These are phyloP conservation scores for Myiotriccus ornatus DNA, from an alignment of 2,797 vertebrate genomes.

Conservation along the genomic window DNA sequence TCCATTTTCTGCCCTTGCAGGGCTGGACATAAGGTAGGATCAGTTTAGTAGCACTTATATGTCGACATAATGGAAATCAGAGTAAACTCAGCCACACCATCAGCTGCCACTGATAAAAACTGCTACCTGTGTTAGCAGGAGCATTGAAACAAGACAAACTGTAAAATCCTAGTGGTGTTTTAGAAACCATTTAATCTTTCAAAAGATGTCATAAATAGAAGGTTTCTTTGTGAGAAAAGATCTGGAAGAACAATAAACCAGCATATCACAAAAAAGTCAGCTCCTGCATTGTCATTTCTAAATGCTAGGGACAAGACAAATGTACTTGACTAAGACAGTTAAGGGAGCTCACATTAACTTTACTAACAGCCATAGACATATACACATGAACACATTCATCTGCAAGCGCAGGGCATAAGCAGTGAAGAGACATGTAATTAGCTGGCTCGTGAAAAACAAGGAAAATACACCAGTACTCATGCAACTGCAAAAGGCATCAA, in stretches of 20 bases:
- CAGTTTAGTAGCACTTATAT: neutral
- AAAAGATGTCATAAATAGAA: neutral
- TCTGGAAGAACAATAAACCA: conserved; percentile 1
- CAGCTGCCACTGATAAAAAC: neutral
- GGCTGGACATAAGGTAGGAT: neutral
- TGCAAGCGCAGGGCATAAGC: neutral
- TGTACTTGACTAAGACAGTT: neutral
- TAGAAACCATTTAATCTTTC: neutral
- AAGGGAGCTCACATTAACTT: neutral
- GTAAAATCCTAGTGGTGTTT: neutral
- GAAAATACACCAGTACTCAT: neutral
- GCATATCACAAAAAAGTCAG: neutral
- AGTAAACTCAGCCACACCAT: neutral
- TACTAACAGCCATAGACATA: neutral
- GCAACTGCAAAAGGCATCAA: neutral
- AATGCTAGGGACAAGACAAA: neutral
- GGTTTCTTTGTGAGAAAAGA: neutral
- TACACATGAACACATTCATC: neutral
- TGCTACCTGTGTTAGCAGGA: neutral
- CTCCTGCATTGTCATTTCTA: neutral
- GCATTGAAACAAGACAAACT: neutral
- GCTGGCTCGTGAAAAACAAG: neutral
- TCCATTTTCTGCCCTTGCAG: neutral
- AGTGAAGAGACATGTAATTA: neutral
- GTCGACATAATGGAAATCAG: neutral